Conservation (phyloP, 2,113 vertebrate genomes). For the Stomatorhinus ivindoensis region DNA sequence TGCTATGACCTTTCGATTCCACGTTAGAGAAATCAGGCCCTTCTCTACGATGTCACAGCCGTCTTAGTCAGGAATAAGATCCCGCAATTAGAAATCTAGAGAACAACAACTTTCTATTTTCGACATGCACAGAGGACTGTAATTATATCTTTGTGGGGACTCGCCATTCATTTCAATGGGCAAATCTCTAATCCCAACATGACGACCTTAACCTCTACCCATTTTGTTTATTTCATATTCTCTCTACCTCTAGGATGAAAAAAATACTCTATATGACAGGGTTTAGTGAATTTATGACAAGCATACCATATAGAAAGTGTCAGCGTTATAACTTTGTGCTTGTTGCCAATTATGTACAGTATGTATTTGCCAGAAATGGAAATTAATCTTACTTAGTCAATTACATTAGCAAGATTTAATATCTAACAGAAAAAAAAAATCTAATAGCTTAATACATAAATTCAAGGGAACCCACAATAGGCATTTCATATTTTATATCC, state of each 20-base stretch:
- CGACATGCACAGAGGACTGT: too few species aligned
- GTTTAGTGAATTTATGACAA: neutral
- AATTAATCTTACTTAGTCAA: constrained; percentile 3
- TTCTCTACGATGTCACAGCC: neutral
- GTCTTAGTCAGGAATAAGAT: neutral
- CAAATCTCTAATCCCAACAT: too few species aligned
- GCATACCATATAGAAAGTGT: neutral
- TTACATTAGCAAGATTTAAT: neutral
- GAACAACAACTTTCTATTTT: neutral
- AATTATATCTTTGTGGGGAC: too few species aligned
- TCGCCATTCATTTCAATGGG: too few species aligned
- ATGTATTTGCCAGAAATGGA: neutral
- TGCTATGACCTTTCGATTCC: neutral
- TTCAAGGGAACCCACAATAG: neutral
- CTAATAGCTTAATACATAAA: constrained; percentile 8
- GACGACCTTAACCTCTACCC: too few species aligned
- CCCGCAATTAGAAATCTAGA: neutral
- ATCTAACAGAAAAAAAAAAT: constrained; percentile 3
- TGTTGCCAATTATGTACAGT: neutral
- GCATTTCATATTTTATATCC: neutral
- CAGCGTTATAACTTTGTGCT: neutral
- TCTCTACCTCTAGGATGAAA: neutral
- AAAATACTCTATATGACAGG: neutral
- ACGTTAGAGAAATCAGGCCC: neutral
- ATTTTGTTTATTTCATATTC: neutral